phyloP scores from a whole-genome alignment of 2,113 vertebrate species.

The Chascanopsetta lugubris region DNA sequence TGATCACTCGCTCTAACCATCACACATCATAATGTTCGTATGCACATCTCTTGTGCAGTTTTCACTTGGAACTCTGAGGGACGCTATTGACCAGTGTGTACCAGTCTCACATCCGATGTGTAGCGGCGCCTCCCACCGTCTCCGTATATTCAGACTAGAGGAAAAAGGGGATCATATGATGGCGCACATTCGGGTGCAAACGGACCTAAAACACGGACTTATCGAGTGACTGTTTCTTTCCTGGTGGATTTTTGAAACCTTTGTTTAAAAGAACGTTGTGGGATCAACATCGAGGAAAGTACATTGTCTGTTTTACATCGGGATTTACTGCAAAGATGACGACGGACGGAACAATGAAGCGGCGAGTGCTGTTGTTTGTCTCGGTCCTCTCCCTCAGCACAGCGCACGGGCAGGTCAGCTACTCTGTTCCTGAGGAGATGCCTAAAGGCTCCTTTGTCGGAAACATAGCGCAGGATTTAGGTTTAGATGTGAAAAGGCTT shows the following conservation, averaged over 20 bases:
- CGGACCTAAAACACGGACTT: background rate
- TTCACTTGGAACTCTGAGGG: conserved; percentile 25
- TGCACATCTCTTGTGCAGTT: conserved; percentile 16
- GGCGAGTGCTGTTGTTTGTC: conserved; percentile 59
- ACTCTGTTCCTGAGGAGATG: conserved; percentile 65
- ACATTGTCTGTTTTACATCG: background rate
- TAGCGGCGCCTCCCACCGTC: conserved; percentile 9
- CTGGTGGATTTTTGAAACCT: background rate
- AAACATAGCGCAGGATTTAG: conserved; percentile 77
- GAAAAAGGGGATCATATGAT: background rate
- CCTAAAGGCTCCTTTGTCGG: conserved; percentile 76
- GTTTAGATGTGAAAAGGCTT: conserved; percentile 65
- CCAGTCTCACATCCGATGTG: background rate
- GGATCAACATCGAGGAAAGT: background rate
- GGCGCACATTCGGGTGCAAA: background rate
- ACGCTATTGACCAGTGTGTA: conserved; percentile 36
- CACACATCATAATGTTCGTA: background rate
- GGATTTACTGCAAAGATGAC: conserved; percentile 1
- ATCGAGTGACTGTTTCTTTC: background rate
- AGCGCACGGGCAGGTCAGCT: conserved; percentile 56
- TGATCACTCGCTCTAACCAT: background rate
- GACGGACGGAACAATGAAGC: conserved; percentile 42
- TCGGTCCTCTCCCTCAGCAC: conserved; percentile 25
- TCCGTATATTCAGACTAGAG: background rate
- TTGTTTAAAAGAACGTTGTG: rapidly evolving